Evolutionary conservation across 2,113 vertebrate species (phyloP), one percentile per base, ranked within the genome.

Genomic region (Hydrolagus affinis): DNA sequence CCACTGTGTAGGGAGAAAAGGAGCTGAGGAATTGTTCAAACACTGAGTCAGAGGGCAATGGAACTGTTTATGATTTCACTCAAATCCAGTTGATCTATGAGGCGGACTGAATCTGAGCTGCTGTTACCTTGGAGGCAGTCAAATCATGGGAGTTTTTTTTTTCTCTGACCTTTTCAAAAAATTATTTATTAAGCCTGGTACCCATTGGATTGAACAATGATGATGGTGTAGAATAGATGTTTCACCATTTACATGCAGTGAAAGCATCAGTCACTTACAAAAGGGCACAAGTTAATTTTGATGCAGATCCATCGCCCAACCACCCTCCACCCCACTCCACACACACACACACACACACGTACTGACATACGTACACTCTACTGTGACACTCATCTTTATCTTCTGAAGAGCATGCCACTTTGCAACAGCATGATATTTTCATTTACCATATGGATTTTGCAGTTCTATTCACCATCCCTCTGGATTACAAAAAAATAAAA

Each of bases 61-160:
- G 62, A 68, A 32, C 7, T 21, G 28, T 17, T 83, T 83, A 64
- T 17, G 28, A 44, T 14, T 75, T 75, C 76, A 80, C 78, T 83
- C 78, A 68, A 68, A 83, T 15, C 62, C 21, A 30, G 62, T 66
- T 83, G 78, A 83, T 83, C 23, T 83, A 68, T 83, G 59, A 83
- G 60, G 78, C 78, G 66, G 62, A 68, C 23, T 83, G 62, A 83
- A 80, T 57, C 62, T 11, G 25, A 83, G 78, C 28, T 83, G 62
- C 32, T 83, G 78, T 83, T 83, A 83, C 78, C 78, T 83, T 83
- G 78, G 25, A 83, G 28, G 25, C 62, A 66, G 78, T 68, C 78
- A 83, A 66, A 68, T 83, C 62, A 83, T 83, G 62, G 78, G 78
- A 83, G 78, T 25, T 32, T 19, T 62, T 28, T 83, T 66, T 28